Base-by-base conservation (phyloP, 2,797 vertebrate genomes). In the Neoniphon sammara region DNA sequence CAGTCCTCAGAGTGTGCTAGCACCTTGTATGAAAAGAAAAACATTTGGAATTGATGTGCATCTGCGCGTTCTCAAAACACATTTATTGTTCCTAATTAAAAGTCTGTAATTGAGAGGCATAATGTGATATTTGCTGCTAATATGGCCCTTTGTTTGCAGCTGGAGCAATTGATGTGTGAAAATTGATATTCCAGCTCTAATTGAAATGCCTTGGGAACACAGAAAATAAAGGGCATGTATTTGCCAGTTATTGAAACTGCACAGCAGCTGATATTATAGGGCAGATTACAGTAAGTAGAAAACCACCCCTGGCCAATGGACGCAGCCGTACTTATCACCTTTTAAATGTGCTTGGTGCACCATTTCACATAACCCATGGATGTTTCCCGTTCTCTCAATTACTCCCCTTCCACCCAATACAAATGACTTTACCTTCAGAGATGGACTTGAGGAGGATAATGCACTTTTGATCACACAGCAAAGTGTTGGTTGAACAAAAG, bases 71-170 rank as follows among this genome's bases (percentile, higher is more conserved):
- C 60, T 61, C 66, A 52, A 70, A 87, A 72, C 68, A 34, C 71
- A 71, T 72, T 68, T 46, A 64, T 63, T 44, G 67, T 71, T 66
- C 25, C 42, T 85, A 75, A 89, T 89, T 89, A 87, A 88, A 85
- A 8, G 18, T 20, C 46, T 36, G 15, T 77, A 84, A 87, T 78
- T 82, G 69, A 84, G 71, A 74, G 68, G 21, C 64, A 31, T 76
- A 59, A 85, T 78, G 44, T 77, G 54, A 77, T 77, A 66, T 81
- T 83, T 85, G 71, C 61, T 65, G 66, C 58, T 80, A 78, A 82
- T 75, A 57, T 55, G 20, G 53, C n/a, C 34, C 59, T 81, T 81
- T 77, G 73, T 87, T 85, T 85, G 67, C 81, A 81, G 73, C 65
- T 71, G 70, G 78, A 89, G 81, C 68, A 84, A 67, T 30, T 80